Percentiles rank a stretch among this genome's conserved stretches.
phyloP scores from a whole-genome alignment of 2,113 vertebrate species.

The Nycticorax nycticorax region DNA sequence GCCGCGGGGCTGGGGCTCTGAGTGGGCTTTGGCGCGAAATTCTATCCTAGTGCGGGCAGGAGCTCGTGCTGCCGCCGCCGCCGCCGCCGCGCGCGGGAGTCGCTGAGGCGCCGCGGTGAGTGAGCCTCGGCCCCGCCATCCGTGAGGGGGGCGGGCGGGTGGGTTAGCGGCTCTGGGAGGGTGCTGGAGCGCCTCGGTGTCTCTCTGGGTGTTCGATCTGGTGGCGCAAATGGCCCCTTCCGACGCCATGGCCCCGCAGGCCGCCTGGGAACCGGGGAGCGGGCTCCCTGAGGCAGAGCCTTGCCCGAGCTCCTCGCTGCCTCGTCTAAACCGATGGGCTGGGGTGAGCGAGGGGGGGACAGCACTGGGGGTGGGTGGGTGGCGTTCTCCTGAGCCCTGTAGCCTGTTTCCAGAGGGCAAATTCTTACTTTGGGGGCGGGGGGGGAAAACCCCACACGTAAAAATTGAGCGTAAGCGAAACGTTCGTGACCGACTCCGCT shows the following conservation, averaged over 20 bases:
- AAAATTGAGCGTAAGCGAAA: not conserved
- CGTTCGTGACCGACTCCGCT: too few species aligned
- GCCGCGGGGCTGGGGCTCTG: not conserved
- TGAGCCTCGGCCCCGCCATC: not conserved
- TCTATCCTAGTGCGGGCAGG: accelerated
- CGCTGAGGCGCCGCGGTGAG: not conserved
- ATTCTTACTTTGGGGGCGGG: too few species aligned
- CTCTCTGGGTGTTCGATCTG: too few species aligned
- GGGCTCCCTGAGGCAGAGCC: not conserved
- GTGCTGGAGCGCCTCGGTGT: too few species aligned
- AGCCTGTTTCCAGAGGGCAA: not conserved
- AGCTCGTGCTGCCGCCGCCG: not conserved
- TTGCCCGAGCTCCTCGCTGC: too few species aligned
- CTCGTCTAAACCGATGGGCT: too few species aligned
- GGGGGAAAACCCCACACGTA: too few species aligned
- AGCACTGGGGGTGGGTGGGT: accelerated
- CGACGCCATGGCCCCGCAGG: accelerated
- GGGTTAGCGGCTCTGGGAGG: not conserved
- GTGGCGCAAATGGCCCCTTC: too few species aligned
- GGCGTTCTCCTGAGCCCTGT: not conserved
- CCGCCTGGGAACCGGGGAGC: not conserved
- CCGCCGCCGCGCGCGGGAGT: too few species aligned
- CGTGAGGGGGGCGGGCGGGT: accelerated
- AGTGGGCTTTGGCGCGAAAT: slow-evolving; percentile 63
- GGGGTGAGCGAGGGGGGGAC: not conserved